phyloP scores from a whole-genome alignment of 2,113 vertebrate genomes.

The Menidia beryllina region DNA sequence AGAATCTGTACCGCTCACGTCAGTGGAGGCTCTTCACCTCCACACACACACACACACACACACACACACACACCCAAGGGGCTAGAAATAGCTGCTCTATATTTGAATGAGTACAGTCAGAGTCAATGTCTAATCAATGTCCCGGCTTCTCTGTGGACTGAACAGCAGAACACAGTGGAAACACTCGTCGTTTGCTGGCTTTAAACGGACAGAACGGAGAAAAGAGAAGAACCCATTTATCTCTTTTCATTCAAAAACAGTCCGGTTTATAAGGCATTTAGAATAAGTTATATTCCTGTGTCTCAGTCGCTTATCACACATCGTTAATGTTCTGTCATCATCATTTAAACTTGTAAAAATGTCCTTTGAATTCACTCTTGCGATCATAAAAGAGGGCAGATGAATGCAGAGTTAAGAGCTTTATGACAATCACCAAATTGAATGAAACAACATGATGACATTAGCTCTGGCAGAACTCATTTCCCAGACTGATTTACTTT shows the following conservation, averaged over 20 bases:
- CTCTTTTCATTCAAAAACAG: background rate
- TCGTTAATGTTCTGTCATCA: background rate
- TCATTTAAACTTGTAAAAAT: conserved; percentile 14
- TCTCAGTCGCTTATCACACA: background rate
- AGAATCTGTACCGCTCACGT: conserved; percentile 60
- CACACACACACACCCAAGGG: conserved; percentile 18
- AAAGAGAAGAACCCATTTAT: background rate
- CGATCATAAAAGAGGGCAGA: conserved; percentile 1
- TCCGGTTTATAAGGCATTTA: background rate
- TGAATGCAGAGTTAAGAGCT: conserved; percentile 1
- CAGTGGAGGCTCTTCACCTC: conserved; percentile 53
- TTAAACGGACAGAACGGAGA: background rate
- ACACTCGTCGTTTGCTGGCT: background rate
- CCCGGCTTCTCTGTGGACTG: conserved; percentile 42
- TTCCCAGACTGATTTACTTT: background rate
- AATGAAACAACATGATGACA: conserved; percentile 5
- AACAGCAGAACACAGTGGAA: conserved; percentile 11
- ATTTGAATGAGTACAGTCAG: conserved; percentile 74
- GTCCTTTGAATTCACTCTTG: conserved; percentile 9
- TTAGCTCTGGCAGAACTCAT: background rate
- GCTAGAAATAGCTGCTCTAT: conserved; percentile 77
- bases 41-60: conserved; percentile 26
- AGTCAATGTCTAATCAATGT: conserved; percentile 76
- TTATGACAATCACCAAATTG: conserved; percentile 13
- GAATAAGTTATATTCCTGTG: no score